A percentile compares a stretch with the other conserved stretches of the same genome.
These are phyloP conservation scores for Perca flavescens DNA, from an alignment of 2,113 vertebrate species.

Conservation along the genomic window DNA sequence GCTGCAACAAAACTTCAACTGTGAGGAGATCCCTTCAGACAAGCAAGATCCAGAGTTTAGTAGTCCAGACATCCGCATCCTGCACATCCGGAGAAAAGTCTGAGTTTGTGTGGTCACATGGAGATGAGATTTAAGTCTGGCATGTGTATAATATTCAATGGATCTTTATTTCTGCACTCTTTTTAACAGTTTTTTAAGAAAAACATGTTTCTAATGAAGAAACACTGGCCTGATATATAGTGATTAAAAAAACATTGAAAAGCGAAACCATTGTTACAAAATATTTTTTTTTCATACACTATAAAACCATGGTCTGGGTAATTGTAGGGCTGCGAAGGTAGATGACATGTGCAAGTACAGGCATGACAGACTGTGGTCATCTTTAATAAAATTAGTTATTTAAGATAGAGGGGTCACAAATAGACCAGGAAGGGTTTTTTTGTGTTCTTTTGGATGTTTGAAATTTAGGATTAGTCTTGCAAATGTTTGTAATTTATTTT, in stretches of 20 bases:
- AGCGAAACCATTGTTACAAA: not conserved
- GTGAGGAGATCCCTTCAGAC: conserved; percentile 89
- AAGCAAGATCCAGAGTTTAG: conserved; percentile 93
- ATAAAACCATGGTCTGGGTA: conserved; percentile 10
- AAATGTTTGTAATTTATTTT: not conserved
- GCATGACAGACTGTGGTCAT: not conserved
- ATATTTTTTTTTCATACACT: not conserved
- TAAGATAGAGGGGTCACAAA: not conserved
- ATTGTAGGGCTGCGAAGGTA: conserved; percentile 19
- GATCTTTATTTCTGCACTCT: not conserved
- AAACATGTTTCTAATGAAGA: conserved; percentile 4
- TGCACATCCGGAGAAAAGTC: conserved; percentile 82
- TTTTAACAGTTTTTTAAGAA: not conserved
- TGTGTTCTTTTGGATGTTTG: not conserved
- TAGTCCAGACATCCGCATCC: conserved; percentile 94
- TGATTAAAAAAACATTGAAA: not conserved
- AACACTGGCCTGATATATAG: not conserved
- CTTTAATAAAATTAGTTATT: not conserved
- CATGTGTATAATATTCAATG: conserved; percentile 5
- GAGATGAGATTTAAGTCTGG: not conserved
- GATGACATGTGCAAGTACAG: conserved; percentile 20
- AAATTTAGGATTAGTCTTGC: not conserved
- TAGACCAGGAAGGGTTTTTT: not conserved
- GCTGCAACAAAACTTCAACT: conserved; percentile 89
- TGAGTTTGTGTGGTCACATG: conserved; percentile 36